Evolutionary conservation across 2,888 invertebrate species (phyloP).

Genomic region (Cetonia aurata): DNA sequence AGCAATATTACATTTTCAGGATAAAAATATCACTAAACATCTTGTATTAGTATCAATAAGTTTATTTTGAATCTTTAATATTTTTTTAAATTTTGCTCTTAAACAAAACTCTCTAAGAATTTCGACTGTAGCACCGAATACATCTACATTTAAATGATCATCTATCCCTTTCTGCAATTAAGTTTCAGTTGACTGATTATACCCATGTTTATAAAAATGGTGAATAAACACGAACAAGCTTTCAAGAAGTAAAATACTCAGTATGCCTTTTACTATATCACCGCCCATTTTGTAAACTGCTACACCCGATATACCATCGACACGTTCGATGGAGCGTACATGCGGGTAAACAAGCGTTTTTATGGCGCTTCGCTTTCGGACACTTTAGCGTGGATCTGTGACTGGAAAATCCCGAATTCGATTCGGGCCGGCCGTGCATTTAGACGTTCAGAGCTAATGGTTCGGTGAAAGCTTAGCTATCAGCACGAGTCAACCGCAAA

Average conservation of each 20-base stretch:
- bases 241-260: no score
- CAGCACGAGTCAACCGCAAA: slow-evolving; percentile 39
- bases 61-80: no score
- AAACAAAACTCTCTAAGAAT: not conserved
- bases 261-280: not conserved
- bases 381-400: slow-evolving; percentile 34
- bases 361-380: slow-evolving; percentile 18
- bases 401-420: slow-evolving; percentile 25
- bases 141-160: no score
- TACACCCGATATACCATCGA: slow-evolving; percentile 5
- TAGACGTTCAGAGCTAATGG: slow-evolving; percentile 44
- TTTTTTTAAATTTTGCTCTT: not conserved
- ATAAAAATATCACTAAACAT: not conserved
- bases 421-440: slow-evolving; percentile 34
- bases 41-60: no score
- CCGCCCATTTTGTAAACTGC: slow-evolving; percentile 5
- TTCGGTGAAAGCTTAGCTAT: slow-evolving; percentile 43
- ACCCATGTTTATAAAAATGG: no score
- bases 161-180: no score
- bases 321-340: slow-evolving; percentile 18
- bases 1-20: not conserved
- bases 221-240: no score
- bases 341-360: slow-evolving; percentile 32
- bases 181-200: no score
- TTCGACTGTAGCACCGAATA: no score